Evolutionary conservation across 2,797 vertebrate species (phyloP), one percentile per base, ranked within the genome.

Genomic region (Pipistrellus nathusii): DNA sequence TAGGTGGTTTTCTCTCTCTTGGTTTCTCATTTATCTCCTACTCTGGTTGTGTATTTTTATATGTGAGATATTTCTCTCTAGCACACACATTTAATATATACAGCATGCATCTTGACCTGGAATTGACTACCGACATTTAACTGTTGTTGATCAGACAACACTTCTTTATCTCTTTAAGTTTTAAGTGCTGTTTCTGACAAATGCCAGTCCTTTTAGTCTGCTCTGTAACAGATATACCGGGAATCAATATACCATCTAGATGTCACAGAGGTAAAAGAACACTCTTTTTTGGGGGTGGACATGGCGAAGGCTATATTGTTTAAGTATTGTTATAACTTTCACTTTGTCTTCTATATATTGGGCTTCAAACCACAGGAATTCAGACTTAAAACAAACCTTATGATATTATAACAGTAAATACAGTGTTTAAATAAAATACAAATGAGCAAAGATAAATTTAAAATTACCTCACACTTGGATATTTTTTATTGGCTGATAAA

Each of bases 161-260:
- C 69, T 51, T 97, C 96, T 97, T 97, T 97, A 96, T 97, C 90
- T 96, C 95, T 94, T 76, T 94, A 93, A 92, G 95, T 91, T 95
- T 96, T 96, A 97, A 94, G 95, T 96, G 88, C 96, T 98, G 86
- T 96, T 98, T 96, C 93, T 96, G 88, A 97, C 82, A 66, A 97
- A 97, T 96, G 75, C 94, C 90, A 95, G 91, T 93, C 94, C 96
- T 97, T 91, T 89, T 88, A 62, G 84, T 59, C 32, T 69, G 80
- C 85, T 94, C 90, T 96, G 95, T 71, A 96, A 62, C 94, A 85
- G 94, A 0, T 96, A 96, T 72, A 96, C 84, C 8, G 8, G 90
- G 32, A 95, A 93, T 97, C 96, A 90, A 84, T 97, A 93, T 94
- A 73, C 85, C 85, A 88, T 94, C 88, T 81, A 77, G 64, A 30